Evolutionary conservation across 2,797 vertebrate species (phyloP), one percentile per base, ranked within the genome.

Genomic region (Neomorphus geoffroyi): DNA sequence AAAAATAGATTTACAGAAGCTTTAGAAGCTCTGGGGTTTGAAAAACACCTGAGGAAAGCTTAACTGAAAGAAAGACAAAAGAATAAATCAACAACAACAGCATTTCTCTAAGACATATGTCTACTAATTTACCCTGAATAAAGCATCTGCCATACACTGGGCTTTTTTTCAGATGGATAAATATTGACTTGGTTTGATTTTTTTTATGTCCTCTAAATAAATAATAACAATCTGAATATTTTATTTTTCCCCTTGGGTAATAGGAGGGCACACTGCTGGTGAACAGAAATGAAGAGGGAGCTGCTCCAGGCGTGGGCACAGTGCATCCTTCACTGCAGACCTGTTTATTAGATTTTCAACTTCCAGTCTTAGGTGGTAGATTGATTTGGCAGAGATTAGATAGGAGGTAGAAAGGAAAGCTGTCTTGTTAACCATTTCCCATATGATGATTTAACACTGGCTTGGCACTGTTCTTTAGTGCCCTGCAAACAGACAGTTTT

Each of bases 151-250:
- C 80, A 82, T 93, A 88, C 33, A 85, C 64, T 80, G 64, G 71
- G 58, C 26, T 32, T 84, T 85, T 92, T 94, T 94, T 94, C 88
- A 78, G 91, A 71, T 82, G 92, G 88, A 93, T 96, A 96, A 97
- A 96, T 95, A 95, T 96, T 96, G 94, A 93, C 90, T 90, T 78
- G 86, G 80, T 94, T 94, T 94, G 88, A 85, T 84, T 74, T 86
- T 85, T 78, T 89, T 64, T 28, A 51, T 84, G 80, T 88, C 64
- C 35, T 91, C 64, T 94, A 96, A 94, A 96, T 96, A 95, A 96
- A 93, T 95, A 94, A 96, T 96, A 96, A 92, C 91, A 93, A 94
- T 64, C 61, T 94, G 94, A 96, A 95, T 96, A 94, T 96, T 96
- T 96, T 65, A 90, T 94, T 92, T 94, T 88, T 95, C 82, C 95